phyloP scores from a whole-genome alignment of 1,140 invertebrate genomes.

The Drosophila pandora region DNA sequence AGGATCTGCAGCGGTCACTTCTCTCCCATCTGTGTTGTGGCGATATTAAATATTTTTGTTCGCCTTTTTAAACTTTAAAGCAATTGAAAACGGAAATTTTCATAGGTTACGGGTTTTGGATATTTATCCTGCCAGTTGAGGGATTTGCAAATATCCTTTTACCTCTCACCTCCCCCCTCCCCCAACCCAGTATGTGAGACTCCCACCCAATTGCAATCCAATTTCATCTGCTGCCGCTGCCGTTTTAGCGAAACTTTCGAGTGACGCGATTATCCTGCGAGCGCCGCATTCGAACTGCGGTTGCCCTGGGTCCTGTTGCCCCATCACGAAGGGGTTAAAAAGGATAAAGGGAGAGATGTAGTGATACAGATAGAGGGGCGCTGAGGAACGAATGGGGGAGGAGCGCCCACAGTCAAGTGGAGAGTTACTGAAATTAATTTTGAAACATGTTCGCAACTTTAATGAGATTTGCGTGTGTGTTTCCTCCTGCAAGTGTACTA shows the following conservation, averaged over 20 bases:
- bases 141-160: neutral
- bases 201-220: constrained; percentile 28
- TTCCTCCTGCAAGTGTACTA: constrained; percentile 4
- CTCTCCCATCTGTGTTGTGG: neutral
- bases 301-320: constrained; percentile 9
- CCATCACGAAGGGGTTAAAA: neutral
- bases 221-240: constrained; percentile 40
- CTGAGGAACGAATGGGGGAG: neutral
- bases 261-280: constrained; percentile 62
- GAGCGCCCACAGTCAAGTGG: neutral
- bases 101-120: constrained; percentile 2
- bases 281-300: constrained; percentile 39
- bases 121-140: neutral
- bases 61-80: neutral
- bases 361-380: neutral
- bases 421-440: constrained; percentile 73
- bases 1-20: neutral
- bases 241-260: constrained; percentile 42
- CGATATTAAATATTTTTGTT: neutral
- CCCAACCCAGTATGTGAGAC: too few species aligned
- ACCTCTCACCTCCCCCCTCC: neutral
- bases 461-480: constrained; percentile 68
- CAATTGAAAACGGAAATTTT: neutral
- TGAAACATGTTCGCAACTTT: constrained; percentile 78
- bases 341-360: neutral